A percentile compares a stretch with the other conserved stretches of the same genome.
phyloP scores from a whole-genome alignment of 2,113 vertebrate genomes.

The Chionis minor region DNA sequence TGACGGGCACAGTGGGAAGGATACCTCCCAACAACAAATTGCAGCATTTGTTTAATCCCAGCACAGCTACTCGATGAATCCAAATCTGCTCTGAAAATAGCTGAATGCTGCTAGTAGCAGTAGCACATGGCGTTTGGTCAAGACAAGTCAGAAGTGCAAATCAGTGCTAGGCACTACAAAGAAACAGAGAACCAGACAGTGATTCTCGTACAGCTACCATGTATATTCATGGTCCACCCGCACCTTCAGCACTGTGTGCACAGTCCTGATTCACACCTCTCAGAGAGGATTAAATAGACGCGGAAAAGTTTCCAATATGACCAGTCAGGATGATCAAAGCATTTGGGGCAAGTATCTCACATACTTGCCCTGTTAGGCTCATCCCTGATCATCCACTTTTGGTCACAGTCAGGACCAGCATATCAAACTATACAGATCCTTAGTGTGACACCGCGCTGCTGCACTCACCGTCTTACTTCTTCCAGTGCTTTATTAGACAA shows the following conservation, averaged over 20 bases:
- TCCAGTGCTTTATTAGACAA: background rate
- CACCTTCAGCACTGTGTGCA: accelerated
- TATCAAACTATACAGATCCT: no score
- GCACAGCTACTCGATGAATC: background rate
- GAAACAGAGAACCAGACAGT: background rate
- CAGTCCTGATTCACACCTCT: background rate
- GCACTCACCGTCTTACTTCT: background rate
- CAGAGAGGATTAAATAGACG: background rate
- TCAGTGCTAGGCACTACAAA: background rate
- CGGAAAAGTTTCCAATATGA: background rate
- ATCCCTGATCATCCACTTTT: background rate
- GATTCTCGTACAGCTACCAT: background rate
- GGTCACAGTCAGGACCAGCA: background rate
- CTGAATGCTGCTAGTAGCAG: background rate
- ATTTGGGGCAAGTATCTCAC: background rate
- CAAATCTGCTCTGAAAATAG: background rate
- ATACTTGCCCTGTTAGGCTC: background rate
- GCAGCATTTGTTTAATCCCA: background rate
- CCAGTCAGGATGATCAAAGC: background rate
- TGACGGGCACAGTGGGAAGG: background rate
- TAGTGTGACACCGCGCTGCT: background rate
- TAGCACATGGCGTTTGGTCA: background rate
- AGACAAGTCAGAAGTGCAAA: conserved; percentile 9
- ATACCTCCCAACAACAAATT: background rate
- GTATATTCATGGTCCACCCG: accelerated